These are phyloP conservation scores for Acomys russatus DNA, from an alignment of 2,797 vertebrate genomes.

Conservation along the genomic window DNA sequence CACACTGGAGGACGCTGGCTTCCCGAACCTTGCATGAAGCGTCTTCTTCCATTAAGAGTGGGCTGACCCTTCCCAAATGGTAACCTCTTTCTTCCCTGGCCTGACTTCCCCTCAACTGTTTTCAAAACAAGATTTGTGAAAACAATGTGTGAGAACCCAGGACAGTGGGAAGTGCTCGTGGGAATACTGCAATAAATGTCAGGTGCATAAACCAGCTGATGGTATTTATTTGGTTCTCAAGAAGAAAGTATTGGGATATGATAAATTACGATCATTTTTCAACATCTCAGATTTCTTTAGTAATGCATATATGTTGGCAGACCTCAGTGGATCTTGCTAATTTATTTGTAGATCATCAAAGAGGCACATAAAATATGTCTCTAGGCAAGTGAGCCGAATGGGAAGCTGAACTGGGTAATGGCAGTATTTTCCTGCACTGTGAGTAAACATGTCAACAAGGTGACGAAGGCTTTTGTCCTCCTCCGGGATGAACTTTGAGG, in stretches of 20 bases:
- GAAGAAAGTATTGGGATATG: conserved; percentile 68
- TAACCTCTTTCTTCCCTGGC: conserved; percentile 81
- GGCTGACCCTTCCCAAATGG: conserved; percentile 81
- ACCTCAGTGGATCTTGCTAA: conserved; percentile 65
- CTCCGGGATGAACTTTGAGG: conserved; percentile 76
- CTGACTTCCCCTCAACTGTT: conserved; percentile 69
- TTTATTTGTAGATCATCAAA: conserved; percentile 83
- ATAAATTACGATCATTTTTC: conserved; percentile 75
- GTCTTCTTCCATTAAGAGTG: conserved; percentile 63
- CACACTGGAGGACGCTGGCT: conserved; percentile 77
- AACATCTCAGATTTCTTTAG: conserved; percentile 77
- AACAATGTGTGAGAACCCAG: conserved; percentile 78
- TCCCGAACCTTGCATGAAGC: conserved; percentile 71
- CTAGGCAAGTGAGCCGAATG: conserved; percentile 54
- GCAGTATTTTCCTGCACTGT: conserved; percentile 53
- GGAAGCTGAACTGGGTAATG: conserved; percentile 63
- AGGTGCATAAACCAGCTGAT: conserved; percentile 77
- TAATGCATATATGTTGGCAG: conserved; percentile 77
- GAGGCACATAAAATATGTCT: conserved; percentile 74
- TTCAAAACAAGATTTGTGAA: conserved; percentile 79
- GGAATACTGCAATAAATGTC: conserved; percentile 74
- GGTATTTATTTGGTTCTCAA: conserved; percentile 75
- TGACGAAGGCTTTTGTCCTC: conserved; percentile 68
- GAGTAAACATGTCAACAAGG: conserved; percentile 71
- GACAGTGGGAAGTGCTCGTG: conserved; percentile 69